A percentile compares a stretch with the other conserved stretches of the same genome.
phyloP scores from a whole-genome alignment of 1,140 invertebrate genomes.

The Hermatobates lingyangjiaoensis region DNA sequence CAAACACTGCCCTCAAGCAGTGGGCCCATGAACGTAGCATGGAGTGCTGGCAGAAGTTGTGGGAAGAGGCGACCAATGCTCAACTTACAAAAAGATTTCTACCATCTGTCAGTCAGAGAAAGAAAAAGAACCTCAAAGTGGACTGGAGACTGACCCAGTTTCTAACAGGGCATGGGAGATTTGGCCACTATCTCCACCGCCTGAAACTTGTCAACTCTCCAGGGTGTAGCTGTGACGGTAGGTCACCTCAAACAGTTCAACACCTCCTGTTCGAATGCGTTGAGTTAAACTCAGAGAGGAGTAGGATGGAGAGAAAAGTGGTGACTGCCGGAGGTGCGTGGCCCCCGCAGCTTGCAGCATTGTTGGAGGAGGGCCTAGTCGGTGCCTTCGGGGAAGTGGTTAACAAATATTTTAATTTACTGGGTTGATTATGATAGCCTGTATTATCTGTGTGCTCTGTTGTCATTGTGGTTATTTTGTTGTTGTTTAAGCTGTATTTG shows the following conservation, averaged over 20 bases:
- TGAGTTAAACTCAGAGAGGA: neutral
- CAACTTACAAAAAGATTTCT: neutral
- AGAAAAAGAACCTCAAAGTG: neutral
- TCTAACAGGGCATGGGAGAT: neutral
- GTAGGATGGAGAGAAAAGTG: neutral
- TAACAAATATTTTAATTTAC: too few relatives aligned
- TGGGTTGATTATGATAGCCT: too few relatives aligned
- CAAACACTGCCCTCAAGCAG: neutral
- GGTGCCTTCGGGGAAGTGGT: too few relatives aligned
- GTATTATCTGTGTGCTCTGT: too few relatives aligned
- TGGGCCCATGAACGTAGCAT: neutral
- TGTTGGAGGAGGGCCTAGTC: too few relatives aligned
- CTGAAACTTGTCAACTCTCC: neutral
- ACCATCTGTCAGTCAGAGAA: neutral
- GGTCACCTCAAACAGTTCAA: neutral
- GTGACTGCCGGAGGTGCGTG: neutral
- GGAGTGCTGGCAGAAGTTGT: neutral
- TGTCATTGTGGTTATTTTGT: too few relatives aligned
- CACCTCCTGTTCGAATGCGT: neutral
- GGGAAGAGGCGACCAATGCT: neutral
- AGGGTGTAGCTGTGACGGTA: neutral
- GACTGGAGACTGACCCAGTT: neutral
- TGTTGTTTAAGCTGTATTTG: too few relatives aligned
- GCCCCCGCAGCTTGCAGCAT: too few relatives aligned
- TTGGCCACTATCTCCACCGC: neutral